Evolutionary conservation across 2,888 invertebrate species (phyloP).

Genomic region (Zaprionus bogoriensis): DNA sequence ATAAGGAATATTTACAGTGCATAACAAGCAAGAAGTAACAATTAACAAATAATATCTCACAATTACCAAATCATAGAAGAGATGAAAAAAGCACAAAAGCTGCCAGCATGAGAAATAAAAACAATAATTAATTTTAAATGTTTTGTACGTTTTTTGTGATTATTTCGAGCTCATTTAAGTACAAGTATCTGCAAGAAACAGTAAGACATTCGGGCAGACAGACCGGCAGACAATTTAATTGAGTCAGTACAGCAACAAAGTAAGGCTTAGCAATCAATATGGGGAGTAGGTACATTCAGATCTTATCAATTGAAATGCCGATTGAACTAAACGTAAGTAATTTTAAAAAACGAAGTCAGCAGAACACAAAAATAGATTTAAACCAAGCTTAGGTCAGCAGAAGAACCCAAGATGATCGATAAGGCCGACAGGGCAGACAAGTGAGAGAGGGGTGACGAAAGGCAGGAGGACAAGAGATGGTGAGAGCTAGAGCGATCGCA

Average conservation of each 20-base stretch:
- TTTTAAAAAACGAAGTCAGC: slow-evolving; percentile 47
- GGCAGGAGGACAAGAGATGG: background rate
- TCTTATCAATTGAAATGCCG: slow-evolving; percentile 40
- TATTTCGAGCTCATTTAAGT: slow-evolving; percentile 56
- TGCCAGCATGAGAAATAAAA: slow-evolving; percentile 68
- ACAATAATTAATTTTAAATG: slow-evolving; percentile 75
- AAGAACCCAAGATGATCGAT: too few species aligned
- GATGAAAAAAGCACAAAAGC: slow-evolving; percentile 59
- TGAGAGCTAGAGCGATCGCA: slow-evolving; percentile 4
- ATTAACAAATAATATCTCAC: background rate
- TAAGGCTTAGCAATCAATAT: slow-evolving; percentile 46
- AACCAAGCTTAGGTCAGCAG: slow-evolving; percentile 6
- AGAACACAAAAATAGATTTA: slow-evolving; percentile 36
- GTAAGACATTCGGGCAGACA: slow-evolving; percentile 10
- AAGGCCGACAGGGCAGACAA: background rate
- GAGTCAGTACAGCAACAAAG: slow-evolving; percentile 25
- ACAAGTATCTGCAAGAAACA: slow-evolving; percentile 20
- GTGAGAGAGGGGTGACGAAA: background rate
- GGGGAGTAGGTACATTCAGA: slow-evolving; percentile 28
- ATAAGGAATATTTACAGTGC: slow-evolving; percentile 31
- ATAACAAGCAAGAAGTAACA: background rate
- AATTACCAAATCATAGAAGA: slow-evolving; percentile 34
- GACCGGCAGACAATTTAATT: slow-evolving; percentile 11
- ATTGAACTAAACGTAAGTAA: slow-evolving; percentile 62
- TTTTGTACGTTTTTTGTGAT: slow-evolving; percentile 61